Evolutionary conservation across 2,797 vertebrate species (phyloP).

Genomic region (Astyanax mexicanus): DNA sequence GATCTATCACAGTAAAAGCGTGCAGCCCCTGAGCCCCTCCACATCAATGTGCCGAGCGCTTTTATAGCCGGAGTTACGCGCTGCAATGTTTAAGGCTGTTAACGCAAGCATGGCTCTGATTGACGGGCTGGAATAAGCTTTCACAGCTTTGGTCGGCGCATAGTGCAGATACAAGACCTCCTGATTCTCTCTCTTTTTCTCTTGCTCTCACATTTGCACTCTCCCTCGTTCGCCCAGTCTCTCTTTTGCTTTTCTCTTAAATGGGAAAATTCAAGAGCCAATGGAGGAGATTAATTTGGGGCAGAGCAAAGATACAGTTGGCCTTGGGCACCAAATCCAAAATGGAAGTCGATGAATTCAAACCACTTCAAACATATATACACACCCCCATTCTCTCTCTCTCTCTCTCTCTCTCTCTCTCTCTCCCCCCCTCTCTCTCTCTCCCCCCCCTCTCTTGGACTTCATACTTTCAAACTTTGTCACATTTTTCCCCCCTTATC

Average conservation of each 20-base stretch:
- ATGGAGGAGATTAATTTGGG: slow-evolving; percentile 69
- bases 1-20: slow-evolving; percentile 11
- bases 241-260: slow-evolving; percentile 47
- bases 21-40: slow-evolving; percentile 42
- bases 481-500: slow-evolving; percentile 74
- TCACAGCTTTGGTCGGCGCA: slow-evolving; percentile 13
- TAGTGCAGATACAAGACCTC: slow-evolving; percentile 27
- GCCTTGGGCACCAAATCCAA: slow-evolving; percentile 66
- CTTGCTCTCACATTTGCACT: not conserved
- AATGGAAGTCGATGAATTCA: slow-evolving; percentile 66
- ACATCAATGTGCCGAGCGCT: slow-evolving; percentile 59
- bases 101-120: slow-evolving; percentile 65
- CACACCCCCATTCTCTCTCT: slow-evolving; percentile 21
- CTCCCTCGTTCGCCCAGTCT: not conserved
- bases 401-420: slow-evolving; percentile 65
- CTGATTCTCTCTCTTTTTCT: slow-evolving; percentile 6
- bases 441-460: slow-evolving; percentile 64
- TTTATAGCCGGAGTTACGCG: slow-evolving; percentile 69
- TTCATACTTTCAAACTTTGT: slow-evolving; percentile 73
- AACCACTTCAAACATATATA: slow-evolving; percentile 64
- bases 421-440: slow-evolving; percentile 61
- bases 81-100: slow-evolving; percentile 65
- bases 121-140: slow-evolving; percentile 35
- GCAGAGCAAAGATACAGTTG: slow-evolving; percentile 70
- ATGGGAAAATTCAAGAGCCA: slow-evolving; percentile 60